These are phyloP conservation scores for Trichogramma evanescens DNA, from an alignment of 2,888 invertebrate genomes.

Conservation along the genomic window DNA sequence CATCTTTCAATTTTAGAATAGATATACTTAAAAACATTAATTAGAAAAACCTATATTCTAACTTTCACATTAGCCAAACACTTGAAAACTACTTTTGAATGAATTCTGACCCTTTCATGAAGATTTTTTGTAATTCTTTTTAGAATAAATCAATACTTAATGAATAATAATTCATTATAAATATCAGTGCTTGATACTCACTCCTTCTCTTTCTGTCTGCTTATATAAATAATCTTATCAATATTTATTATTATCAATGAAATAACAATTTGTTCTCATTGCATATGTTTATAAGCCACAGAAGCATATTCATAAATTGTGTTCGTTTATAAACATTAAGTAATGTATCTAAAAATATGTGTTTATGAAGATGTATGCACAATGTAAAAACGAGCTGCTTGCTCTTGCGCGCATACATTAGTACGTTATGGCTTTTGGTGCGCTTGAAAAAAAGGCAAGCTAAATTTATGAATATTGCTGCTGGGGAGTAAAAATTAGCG, in stretches of 20 bases:
- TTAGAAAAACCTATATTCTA: slow-evolving; percentile 10
- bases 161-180: slow-evolving; percentile 18
- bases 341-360: not conserved
- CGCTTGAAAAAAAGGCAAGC: not conserved
- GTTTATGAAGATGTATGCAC: not conserved
- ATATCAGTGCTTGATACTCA: slow-evolving; percentile 43
- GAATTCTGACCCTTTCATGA: slow-evolving; percentile 11
- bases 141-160: slow-evolving; percentile 3
- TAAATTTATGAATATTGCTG: slow-evolving; percentile 19
- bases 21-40: not conserved
- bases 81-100: slow-evolving; percentile 8
- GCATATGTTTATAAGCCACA: slow-evolving; percentile 10
- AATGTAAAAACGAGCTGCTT: not conserved
- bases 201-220: slow-evolving; percentile 49
- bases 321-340: slow-evolving; percentile 1
- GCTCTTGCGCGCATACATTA: too few relatives aligned
- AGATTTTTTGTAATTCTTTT: too few relatives aligned
- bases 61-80: slow-evolving; percentile 10
- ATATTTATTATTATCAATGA: slow-evolving; percentile 34
- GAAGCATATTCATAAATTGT: slow-evolving; percentile 20
- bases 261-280: slow-evolving; percentile 14
- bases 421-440: too few relatives aligned
- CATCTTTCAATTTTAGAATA: too few relatives aligned
- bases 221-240: slow-evolving; percentile 40
- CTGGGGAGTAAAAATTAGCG: slow-evolving; percentile 11